Evolutionary conservation across 2,797 vertebrate genomes (phyloP), one percentile per base, ranked within the genome.

Genomic region (Heteromormyrus szaboi): DNA sequence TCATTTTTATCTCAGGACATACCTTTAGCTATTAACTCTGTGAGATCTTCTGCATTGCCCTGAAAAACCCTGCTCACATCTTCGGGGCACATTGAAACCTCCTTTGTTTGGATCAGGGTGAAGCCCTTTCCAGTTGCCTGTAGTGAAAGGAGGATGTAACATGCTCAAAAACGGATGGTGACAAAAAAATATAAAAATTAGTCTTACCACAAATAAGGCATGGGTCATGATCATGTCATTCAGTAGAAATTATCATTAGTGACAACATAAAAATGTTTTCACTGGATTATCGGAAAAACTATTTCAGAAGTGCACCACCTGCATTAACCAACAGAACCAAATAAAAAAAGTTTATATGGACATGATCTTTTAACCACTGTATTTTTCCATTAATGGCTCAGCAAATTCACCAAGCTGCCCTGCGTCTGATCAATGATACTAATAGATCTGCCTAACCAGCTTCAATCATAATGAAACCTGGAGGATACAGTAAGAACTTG

Each of bases 51-150:
- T 5, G 97, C 96, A 29, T 89, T 94, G 91, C 96, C 96, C 92
- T 94, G 96, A 92, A 99, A 99, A 89, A 99, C 97, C 87, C 98
- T 94, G 89, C 94, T 96, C 90, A 97, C 97, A 92, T 99, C 98
- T 91, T 99, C 98, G 9, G 96, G 93, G 85, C 97, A 96, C 98
- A 99, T 97, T n/a, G 95, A 94, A 17, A 99, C 96, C 94, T 99
- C 98, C 91, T 99, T 99, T 1, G 98, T 99, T 92, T 99, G 98
- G 89, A 99, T 94, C 89, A 99, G 95, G 79, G 95, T 94, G 90
- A 98, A 98, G 25, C 96, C 95, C 95, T 97, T 98, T 65, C 90
- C 62, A 1, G 93, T 93, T 88, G 94, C 96, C 99, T 99, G 93
- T 91, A 85, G 0, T 86, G 1, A 85, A 14, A 54, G 87, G 46